Evolutionary conservation across 2,113 vertebrate genomes (phyloP).

Genomic region (Perognathus longimembris): DNA sequence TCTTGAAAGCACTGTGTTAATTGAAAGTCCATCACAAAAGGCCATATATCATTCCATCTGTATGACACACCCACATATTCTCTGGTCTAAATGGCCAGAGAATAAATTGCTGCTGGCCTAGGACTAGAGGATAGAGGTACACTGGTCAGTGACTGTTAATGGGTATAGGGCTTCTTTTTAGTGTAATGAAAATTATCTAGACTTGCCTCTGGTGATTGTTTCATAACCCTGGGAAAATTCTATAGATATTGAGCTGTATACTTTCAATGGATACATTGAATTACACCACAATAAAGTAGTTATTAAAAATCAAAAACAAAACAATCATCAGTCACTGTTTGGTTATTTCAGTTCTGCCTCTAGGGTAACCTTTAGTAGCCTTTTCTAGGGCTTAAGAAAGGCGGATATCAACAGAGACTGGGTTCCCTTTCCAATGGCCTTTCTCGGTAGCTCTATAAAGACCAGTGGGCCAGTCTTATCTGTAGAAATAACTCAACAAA

Average conservation of each 20-base stretch:
- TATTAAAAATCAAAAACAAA: not conserved
- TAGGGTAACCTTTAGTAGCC: not conserved
- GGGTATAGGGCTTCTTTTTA: not conserved
- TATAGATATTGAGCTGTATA: not conserved
- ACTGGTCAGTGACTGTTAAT: not conserved
- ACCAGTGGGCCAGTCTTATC: not conserved
- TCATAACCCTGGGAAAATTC: not conserved
- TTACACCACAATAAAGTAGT: not conserved
- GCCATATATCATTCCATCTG: not conserved
- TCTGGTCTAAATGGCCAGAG: not conserved
- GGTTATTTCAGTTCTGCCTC: not conserved
- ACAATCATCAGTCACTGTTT: not conserved
- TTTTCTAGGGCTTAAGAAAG: not conserved
- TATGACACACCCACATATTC: not conserved
- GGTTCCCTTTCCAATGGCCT: not conserved
- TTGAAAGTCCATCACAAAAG: not conserved
- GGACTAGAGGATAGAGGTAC: too few species aligned
- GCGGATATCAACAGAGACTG: not conserved
- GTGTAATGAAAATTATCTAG: constrained; percentile 9
- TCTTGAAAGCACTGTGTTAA: not conserved
- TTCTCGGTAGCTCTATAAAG: not conserved
- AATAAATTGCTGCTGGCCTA: not conserved
- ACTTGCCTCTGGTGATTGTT: not conserved
- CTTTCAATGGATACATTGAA: not conserved
- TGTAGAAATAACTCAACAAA: constrained; percentile 32